A percentile compares a stretch with the other conserved stretches of the same genome.
Evolutionary conservation across 2,888 invertebrate genomes (phyloP).

Genomic region (Troglohyphantes excavatus): DNA sequence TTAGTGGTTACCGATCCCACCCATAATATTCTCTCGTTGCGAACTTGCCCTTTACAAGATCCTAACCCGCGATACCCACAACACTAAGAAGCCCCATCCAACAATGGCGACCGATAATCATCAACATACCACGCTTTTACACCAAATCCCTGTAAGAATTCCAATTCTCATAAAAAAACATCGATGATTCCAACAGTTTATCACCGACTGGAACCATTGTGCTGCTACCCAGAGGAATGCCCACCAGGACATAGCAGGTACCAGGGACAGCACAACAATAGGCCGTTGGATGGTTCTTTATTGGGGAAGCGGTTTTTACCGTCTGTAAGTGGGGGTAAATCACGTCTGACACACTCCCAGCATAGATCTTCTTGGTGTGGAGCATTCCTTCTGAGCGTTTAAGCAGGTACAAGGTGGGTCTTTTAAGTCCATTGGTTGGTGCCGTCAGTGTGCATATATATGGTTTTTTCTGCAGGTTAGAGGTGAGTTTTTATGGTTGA

Average conservation of each 20-base stretch:
- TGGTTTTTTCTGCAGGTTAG: not conserved
- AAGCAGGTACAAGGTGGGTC: slow-evolving; percentile 1
- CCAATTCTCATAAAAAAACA: slow-evolving; percentile 38
- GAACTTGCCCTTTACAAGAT: slow-evolving; percentile 8
- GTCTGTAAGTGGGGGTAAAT: slow-evolving; percentile 52
- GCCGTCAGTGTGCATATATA: too few species aligned
- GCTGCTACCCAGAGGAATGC: slow-evolving; percentile 22
- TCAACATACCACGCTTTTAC: slow-evolving; percentile 63
- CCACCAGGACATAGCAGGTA: slow-evolving; percentile 4
- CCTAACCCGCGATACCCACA: not conserved
- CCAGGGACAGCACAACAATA: slow-evolving; percentile 6
- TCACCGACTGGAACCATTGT: slow-evolving; percentile 54
- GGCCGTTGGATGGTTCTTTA: slow-evolving; percentile 21
- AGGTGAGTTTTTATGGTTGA: slow-evolving; percentile 23
- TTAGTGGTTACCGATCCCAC: too few species aligned
- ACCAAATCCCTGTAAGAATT: slow-evolving; percentile 68
- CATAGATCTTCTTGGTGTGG: slow-evolving; percentile 58
- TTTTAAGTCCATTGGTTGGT: not conserved
- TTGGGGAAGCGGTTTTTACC: slow-evolving; percentile 20
- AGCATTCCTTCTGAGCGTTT: slow-evolving; percentile 10
- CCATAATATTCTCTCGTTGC: not conserved
- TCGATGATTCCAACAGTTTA: slow-evolving; percentile 47
- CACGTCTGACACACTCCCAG: slow-evolving; percentile 52
- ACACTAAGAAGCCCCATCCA: slow-evolving; percentile 18
- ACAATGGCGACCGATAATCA: slow-evolving; percentile 57